These are phyloP conservation scores for Lepilemur septentrionalis DNA, from an alignment of 2,797 vertebrate species.

Conservation along the genomic window DNA sequence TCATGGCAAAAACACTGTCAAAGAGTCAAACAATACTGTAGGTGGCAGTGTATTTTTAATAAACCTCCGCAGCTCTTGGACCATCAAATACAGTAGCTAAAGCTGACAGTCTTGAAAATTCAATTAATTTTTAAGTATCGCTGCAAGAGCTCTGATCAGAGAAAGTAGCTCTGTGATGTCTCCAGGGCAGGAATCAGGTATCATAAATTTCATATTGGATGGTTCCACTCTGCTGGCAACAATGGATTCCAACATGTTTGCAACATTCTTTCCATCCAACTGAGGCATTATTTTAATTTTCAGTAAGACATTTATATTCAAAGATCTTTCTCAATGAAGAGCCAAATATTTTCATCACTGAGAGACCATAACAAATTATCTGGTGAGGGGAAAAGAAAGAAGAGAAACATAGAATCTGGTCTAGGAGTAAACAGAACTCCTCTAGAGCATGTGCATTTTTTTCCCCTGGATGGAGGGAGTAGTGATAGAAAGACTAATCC, in stretches of 20 bases:
- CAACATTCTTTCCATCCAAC: background rate
- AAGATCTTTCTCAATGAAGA: conserved; percentile 58
- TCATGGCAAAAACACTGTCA: background rate
- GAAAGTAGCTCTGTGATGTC: conserved; percentile 8
- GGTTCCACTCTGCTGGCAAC: conserved; percentile 48
- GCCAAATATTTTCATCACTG: conserved; percentile 49
- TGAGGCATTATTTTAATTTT: conserved; percentile 60
- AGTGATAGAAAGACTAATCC: background rate
- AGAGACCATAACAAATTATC: conserved; percentile 24
- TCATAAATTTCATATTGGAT: conserved; percentile 34
- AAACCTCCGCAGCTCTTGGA: background rate
- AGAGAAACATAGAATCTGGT: background rate
- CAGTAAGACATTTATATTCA: conserved; percentile 52
- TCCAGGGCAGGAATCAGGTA: conserved; percentile 58
- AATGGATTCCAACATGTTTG: conserved; percentile 21
- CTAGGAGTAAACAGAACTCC: background rate
- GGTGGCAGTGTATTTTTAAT: conserved; percentile 51
- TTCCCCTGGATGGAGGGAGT: background rate
- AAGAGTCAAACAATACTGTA: background rate
- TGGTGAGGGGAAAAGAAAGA: background rate
- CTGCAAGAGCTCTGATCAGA: conserved; percentile 63
- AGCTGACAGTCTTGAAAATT: conserved; percentile 56
- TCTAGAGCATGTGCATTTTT: background rate
- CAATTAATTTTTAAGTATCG: conserved; percentile 69
- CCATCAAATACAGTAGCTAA: conserved; percentile 39